Evolutionary conservation across 2,113 vertebrate genomes (phyloP), one percentile per base, ranked within the genome.

Genomic region (Notothenia rossii): DNA sequence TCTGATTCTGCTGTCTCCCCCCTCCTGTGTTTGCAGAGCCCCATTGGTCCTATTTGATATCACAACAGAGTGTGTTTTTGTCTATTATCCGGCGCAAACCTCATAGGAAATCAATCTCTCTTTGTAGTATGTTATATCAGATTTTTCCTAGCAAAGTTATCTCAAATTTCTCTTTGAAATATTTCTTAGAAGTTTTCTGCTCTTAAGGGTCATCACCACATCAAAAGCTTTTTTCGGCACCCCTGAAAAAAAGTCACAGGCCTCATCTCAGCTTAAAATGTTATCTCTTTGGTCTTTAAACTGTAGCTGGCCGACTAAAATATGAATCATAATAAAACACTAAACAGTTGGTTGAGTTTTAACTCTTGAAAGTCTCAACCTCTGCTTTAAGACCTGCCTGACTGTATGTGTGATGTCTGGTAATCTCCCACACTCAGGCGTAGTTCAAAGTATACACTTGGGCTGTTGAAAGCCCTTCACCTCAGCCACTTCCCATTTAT

Each of bases 21-120:
- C 55, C 7, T 48, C 22, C n/a, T 36, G 25, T 79, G 69, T 89
- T 89, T 83, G 72, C 70, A 79, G 77, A 91, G 82, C 71, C 81
- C 81, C 75, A 63, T 61, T 79, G 63, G 79, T 74, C 67, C 79
- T 84, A 75, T 92, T 91, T 91, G 88, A 92, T 86, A 80, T 79
- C 77, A 85, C 86, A 83, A 89, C 86, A 86, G 59, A 53, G 72
- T 76, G 60, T 85, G 73, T 89, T 88, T 88, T 83, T 75, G 78
- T 77, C 74, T 43, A 61, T 85, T 72, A 56, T 8, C 54, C 2
- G 0, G 33, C 50, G 74, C 40, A 82, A 69, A 82, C 22, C 76
- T 40, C 51, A 81, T 49, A 78, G 54, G 43, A 79, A 81, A 72
- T 53, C 51, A 18, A 5, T 54, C 43, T 71, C 13, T 49, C 61